Evolutionary conservation across 1,140 invertebrate species (phyloP), one percentile per base, ranked within the genome.

Genomic region (Rhizoglyphus robini): DNA sequence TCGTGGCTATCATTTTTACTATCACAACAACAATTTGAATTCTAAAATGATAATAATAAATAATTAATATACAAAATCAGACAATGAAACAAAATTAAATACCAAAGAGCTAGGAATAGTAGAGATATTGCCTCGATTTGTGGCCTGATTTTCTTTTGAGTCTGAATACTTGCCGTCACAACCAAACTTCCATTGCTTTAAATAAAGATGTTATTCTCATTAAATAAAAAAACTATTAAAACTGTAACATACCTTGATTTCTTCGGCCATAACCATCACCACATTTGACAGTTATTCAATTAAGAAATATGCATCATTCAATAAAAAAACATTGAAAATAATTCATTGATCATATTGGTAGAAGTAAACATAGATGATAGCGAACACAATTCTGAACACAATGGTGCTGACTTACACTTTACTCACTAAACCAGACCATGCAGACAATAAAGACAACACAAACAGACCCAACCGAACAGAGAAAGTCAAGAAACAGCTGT

Each of bases 201-300:
- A 8, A 54, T 11, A 54, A 54, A 11, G 8, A 54, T 25, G 8
- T 54, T 8, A 54, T 54, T 8, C 8, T 25, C 8, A 54, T 32
- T 8, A 54, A 8, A 32, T 8, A 54, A 25, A 54, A 27, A 15
- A 11, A 27, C 20, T 54, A 25, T 5, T 54, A 8, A 32, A 8
- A 54, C 23, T 18, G 36, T 41, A 41, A 11, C 30, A 2, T 60
- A 60, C 58, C 58, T 60, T 60, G 15, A 60, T 46, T 13, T 60
- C 58, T 34, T 60, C 58, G 29, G 15, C 58, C 58, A 60, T 60
- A n/a, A 60, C 58, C 58, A 60, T 60, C 58, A 41, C 58, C 3
- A 60, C 15, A n/a, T 34, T 29, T 59, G 5, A 49, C 4, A 20
- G 48, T 25, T 25, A 3, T 41, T 41, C 36, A 41, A 11, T 41